Evolutionary conservation across 2,797 vertebrate species (phyloP), one percentile per base, ranked within the genome.

Genomic region (Picus viridis): DNA sequence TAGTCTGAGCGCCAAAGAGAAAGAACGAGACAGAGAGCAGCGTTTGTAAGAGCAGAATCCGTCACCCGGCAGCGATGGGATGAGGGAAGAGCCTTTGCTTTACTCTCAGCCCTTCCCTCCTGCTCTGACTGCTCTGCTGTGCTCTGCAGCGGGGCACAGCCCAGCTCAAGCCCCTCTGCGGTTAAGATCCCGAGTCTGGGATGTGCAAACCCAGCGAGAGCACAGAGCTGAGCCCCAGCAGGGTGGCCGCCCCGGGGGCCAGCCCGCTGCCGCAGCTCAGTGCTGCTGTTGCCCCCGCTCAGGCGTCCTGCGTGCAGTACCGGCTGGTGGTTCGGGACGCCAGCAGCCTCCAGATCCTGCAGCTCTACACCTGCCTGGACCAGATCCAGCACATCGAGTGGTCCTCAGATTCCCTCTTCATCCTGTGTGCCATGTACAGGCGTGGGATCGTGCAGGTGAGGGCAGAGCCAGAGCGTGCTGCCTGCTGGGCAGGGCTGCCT

Each of bases 371-470:
- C 5, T 99, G 99, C 93, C 94, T 99, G 96, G 99, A 99, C 94
- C 99, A 99, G 97, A 97, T 99, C 92, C 98, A 98, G 64, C 93
- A 99, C 73, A 94, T 99, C 29, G 99, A 99, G 47, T 99, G 99
- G 99, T 99, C 99, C 0, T 98, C 99, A 0, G 99, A 99, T 93
- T 99, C 99, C 3, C 98, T 98, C 27, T 99, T 99, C 92, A 97
- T 99, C 64, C 95, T 99, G 17, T 99, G 99, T 10, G 99, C 99
- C 79, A 99, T 99, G 99, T 99, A 99, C 97, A 99, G 98, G 95
- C 97, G 99, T 17, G 99, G 99, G 24, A 85, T 99, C 10, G 99
- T 99, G 51, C 99, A 99, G 99, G 99, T 99, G 92, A 57, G 96
- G 34, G 4, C 5, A 1, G 2, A 12, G 5, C 7, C 4, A 3